A percentile compares a stretch with the other conserved stretches of the same genome.
Evolutionary conservation across 2,888 invertebrate species (phyloP).

Genomic region (Perizoma flavofasciatum): DNA sequence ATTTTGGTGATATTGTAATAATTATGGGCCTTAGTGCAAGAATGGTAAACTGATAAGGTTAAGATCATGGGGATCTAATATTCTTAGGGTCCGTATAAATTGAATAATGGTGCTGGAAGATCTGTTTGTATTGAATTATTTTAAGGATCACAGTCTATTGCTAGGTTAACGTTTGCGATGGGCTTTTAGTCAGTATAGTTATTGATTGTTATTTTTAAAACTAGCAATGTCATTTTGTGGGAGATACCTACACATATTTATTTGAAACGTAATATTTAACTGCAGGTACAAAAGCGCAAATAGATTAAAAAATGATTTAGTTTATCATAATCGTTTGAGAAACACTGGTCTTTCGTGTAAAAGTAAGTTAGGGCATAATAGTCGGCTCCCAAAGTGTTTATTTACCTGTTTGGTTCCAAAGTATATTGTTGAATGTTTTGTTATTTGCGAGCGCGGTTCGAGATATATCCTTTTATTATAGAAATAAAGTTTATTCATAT

Average conservation of each 20-base stretch:
- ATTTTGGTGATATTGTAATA: slow-evolving; percentile 40
- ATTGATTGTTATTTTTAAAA: slow-evolving; percentile 56
- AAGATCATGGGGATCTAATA: slow-evolving; percentile 48
- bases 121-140: slow-evolving; percentile 74
- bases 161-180: slow-evolving; percentile 46
- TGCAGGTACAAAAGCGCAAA: slow-evolving; percentile 47
- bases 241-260: slow-evolving; percentile 30
- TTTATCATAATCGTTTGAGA: slow-evolving; percentile 65
- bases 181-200: slow-evolving; percentile 57
- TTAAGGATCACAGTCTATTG: slow-evolving; percentile 53
- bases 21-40: slow-evolving; percentile 42
- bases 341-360: slow-evolving; percentile 72
- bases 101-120: slow-evolving; percentile 77
- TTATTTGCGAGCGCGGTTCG: slow-evolving; percentile 70
- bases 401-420: slow-evolving; percentile 76
- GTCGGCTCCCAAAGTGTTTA: slow-evolving; percentile 76
- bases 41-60: slow-evolving; percentile 42
- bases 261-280: slow-evolving; percentile 27
- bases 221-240: slow-evolving; percentile 54
- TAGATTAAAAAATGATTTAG: slow-evolving; percentile 45
- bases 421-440: slow-evolving; percentile 82
- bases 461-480: slow-evolving; percentile 80
- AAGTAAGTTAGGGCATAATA: slow-evolving; percentile 71
- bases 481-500: slow-evolving; percentile 83
- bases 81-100: slow-evolving; percentile 50